Percentiles rank a stretch among this genome's conserved stretches.
Evolutionary conservation across 2,888 invertebrate genomes (phyloP).

Genomic region (Cordylochernes scorpioides): DNA sequence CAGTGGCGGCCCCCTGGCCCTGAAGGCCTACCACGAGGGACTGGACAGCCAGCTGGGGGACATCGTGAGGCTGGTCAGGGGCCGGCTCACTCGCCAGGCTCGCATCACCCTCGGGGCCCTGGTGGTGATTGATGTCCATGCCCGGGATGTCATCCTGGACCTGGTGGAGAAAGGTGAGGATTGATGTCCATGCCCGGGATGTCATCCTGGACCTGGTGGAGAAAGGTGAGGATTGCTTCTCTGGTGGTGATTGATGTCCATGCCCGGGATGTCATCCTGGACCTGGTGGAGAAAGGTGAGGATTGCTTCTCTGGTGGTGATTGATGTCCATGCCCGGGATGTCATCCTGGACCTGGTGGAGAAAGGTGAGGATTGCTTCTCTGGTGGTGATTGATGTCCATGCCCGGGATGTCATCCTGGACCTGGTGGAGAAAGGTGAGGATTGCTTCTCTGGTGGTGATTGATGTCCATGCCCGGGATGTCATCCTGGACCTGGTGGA

Average conservation of each 20-base stretch:
- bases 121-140: slow-evolving; percentile 75
- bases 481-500: slow-evolving; percentile 41
- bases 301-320: slow-evolving; percentile 60
- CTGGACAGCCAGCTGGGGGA: slow-evolving; percentile 36
- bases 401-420: slow-evolving; percentile 53
- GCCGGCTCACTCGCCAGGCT: slow-evolving; percentile 55
- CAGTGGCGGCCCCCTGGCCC: slow-evolving; percentile 28
- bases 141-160: slow-evolving; percentile 51
- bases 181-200: no score
- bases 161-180: slow-evolving; percentile 30
- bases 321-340: slow-evolving; percentile 79
- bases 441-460: slow-evolving; percentile 60
- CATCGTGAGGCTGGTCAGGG: slow-evolving; percentile 47
- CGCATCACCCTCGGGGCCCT: slow-evolving; percentile 66
- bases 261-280: slow-evolving; percentile 53
- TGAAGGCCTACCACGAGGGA: slow-evolving; percentile 32
- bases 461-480: slow-evolving; percentile 79
- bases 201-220: no score
- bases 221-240: no score
- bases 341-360: slow-evolving; percentile 41
- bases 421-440: slow-evolving; percentile 34
- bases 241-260: slow-evolving; percentile 77
- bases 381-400: slow-evolving; percentile 77
- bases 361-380: no score
- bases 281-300: slow-evolving; percentile 34